Base-by-base conservation (phyloP, 1,140 invertebrate species). In the Camponotus pennsylvanicus region DNA sequence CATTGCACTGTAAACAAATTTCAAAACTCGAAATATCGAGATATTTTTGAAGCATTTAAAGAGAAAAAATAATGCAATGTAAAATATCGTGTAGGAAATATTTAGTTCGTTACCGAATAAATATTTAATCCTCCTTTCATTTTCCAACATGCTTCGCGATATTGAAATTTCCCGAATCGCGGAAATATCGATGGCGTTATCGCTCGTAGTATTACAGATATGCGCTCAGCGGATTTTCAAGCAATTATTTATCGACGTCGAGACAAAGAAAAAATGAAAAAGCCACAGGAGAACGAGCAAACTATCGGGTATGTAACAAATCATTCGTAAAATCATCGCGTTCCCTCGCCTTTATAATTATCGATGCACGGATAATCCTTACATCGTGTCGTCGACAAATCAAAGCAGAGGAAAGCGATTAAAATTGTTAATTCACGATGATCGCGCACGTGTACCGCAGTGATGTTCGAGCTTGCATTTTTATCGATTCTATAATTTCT, bases 401-500 rank as follows among this genome's bases (percentile, higher is more conserved):
- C 61, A 77, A 84, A 85, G n/a, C 64, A 1, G 9, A 45, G 6
- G 13, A 52, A 52, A 55, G 40, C 27, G 13, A 85, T 85, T 78
- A 78, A 78, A 85, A 85, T 85, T 78, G 73, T 85, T 85, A 78
- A 78, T 85, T 67, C 45, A n/a, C 59, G 71, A 9, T 15, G 15
- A 64, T 80, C 18, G 64, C 34, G n/a, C n/a, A 40, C n/a, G 18
- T 37, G 34, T 32, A 37, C 0, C 32, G 11, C 37, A 52, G 6
- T n/a, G n/a, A 15, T n/a, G 32, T 73, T 37, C 49, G 32, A 57
- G 45, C 21, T 21, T 9, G 52, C 32, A 18, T 52, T 71, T 71
- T 71, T 55, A 55, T 55, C 7, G 8, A 18, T 40, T 0, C 27
- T 11, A 18, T 40, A 7, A 55, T 32, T 69, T 57, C 21, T 34